A percentile compares a stretch with the other conserved stretches of the same genome.
Conservation (phyloP, 2,888 invertebrate species). For the Brenthis daphne region DNA sequence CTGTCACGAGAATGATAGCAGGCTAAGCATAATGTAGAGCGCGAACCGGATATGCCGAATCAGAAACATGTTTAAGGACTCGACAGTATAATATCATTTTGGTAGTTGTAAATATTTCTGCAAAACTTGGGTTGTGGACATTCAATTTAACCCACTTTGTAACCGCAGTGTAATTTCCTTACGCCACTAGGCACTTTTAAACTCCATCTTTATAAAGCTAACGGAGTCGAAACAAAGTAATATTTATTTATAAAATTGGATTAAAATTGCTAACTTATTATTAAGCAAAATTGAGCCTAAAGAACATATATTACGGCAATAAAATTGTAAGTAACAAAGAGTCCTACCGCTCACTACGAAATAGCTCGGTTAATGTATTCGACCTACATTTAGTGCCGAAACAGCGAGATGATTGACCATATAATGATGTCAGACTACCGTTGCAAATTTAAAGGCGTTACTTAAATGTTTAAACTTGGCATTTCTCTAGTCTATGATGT, state of each 20-base stretch:
- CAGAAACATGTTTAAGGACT: slow-evolving; percentile 13
- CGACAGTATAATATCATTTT: background rate
- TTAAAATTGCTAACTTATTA: too few relatives aligned
- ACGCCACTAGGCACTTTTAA: background rate
- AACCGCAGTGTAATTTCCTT: background rate
- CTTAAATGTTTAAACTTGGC: slow-evolving; percentile 11
- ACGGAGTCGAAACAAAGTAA: background rate
- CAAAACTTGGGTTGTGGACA: background rate
- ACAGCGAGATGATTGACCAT: slow-evolving; percentile 70
- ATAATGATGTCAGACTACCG: slow-evolving; percentile 69
- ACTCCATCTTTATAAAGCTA: background rate
- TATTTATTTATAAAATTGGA: background rate
- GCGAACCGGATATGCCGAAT: slow-evolving; percentile 33
- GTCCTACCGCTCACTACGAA: slow-evolving; percentile 44
- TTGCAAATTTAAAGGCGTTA: slow-evolving; percentile 53
- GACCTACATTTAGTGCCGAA: slow-evolving; percentile 64
- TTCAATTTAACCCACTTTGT: background rate
- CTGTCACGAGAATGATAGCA: slow-evolving; percentile 46
- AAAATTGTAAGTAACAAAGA: slow-evolving; percentile 26
- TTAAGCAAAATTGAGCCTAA: background rate
- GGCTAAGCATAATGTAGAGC: slow-evolving; percentile 37
- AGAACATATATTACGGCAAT: slow-evolving; percentile 5
- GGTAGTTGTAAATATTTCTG: background rate
- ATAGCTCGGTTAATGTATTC: slow-evolving; percentile 62
- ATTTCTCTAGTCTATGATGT: background rate